Base-by-base conservation (phyloP, 1,140 invertebrate genomes). In the Grapholita molesta region DNA sequence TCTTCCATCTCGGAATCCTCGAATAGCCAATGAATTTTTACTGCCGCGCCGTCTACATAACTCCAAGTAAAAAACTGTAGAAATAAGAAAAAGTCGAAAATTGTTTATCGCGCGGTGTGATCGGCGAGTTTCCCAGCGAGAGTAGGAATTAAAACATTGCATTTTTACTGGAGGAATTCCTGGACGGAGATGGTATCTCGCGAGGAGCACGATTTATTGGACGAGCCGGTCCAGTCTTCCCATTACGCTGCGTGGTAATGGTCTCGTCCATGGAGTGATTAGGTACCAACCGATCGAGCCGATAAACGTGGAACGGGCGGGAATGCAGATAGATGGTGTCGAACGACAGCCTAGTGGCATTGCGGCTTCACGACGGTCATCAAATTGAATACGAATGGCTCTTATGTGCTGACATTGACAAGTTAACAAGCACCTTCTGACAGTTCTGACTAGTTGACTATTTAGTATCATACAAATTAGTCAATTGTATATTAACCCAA, bases 71-170 rank as follows among this genome's bases (percentile, higher is more conserved):
- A 71, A 30, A 70, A 68, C 66, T 69, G 70, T 71, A 52, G 15
- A 78, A 75, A 71, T 33, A 53, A 65, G 67, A 65, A 72, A 67
- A 68, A 69, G 52, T 70, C 57, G 64, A 42, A 66, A 70, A 71
- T 35, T 65, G 67, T 67, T 80, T 80, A 85, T 84, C 78, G 78
- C 70, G 57, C 15, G 57, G 64, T 32, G 66, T 71, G 68, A 81
- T 84, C 79, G 70, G 32, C 57, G 71, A 73, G 75, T 78, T 79
- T 81, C 75, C 76, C 77, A 72, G 69, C 48, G 73, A 70, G 70
- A 57, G 69, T 64, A 66, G 73, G 82, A 83, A 86, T 86, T 88
- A 85, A 88, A 88, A 88, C 85, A 85, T 88, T 85, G 84, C 82
- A 75, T 85, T 84, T 85, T 84, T 77, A 73, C 69, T 67, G 55